Base-by-base conservation (phyloP, 1,140 invertebrate species). In the Helicoverpa zea region DNA sequence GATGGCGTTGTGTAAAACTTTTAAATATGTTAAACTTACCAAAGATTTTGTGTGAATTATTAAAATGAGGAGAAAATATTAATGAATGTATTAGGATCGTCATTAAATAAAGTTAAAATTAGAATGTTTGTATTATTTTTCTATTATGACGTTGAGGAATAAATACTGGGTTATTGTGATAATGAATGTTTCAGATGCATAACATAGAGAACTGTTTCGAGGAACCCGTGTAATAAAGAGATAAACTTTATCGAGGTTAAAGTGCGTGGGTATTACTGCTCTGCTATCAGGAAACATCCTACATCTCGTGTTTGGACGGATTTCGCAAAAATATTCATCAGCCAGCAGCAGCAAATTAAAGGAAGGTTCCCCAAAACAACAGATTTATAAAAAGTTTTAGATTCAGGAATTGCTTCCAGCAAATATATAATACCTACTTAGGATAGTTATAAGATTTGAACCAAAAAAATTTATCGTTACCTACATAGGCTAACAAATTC, bases 1-100 rank as follows among this genome's bases (percentile, higher is more conserved):
- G 89, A 88, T 89, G 89, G 87, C 87, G 84, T 63, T 86, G 73
- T 82, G 14, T 66, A 49, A 77, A 64, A 12, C 61, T 75, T 72
- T 58, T 58, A 23, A 18, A 43, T 61, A 29, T 59, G 18, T 72
- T 54, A 54, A 51, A 76, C 74, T 52, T 76, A 59, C 47, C 79
- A 81, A 81, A 83, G 59, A 68, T 23, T 75, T 49, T 61, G 73
- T 51, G 73, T 75, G 79, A 81, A 78, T 23, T 66, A 66, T 70
- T 59, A 70, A 77, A n/a, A n/a, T 63, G 35, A 43, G 35, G 35
- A 43, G 35, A 43, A 43, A 54, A 13, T 63, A 63, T 43, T 64
- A 52, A 66, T 72, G 49, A 72, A 52, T 72, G 68, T 72, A 52
- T n/a, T 54, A 52, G 68, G 49, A 52, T 29, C 49, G 16, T 72